phyloP scores from a whole-genome alignment of 2,113 vertebrate species.

The Malurus cyaneus region DNA sequence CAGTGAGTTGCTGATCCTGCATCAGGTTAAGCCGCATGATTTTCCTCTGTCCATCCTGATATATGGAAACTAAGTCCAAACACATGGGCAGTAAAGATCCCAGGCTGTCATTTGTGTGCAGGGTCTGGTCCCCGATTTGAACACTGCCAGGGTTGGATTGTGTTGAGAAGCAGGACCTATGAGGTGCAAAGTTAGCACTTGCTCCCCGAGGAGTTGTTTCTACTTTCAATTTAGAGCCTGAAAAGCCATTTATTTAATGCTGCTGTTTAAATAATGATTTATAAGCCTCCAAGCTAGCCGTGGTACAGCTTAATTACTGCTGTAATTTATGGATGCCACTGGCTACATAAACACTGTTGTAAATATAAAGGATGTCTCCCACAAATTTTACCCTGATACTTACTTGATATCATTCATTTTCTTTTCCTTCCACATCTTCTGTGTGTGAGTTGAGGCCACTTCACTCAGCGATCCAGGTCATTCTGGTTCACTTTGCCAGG shows the following conservation, averaged over 20 bases:
- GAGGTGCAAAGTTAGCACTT: neutral
- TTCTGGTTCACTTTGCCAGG: neutral
- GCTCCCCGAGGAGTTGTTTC: constrained; percentile 16
- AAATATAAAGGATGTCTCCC: constrained; percentile 63
- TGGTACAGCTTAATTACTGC: constrained; percentile 66
- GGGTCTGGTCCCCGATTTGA: neutral
- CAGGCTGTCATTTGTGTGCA: neutral
- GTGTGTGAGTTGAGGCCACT: neutral
- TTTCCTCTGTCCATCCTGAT: neutral
- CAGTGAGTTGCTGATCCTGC: neutral
- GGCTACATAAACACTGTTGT: constrained; percentile 62
- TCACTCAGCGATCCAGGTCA: neutral
- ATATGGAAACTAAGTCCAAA: neutral
- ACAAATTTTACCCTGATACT: constrained; percentile 58
- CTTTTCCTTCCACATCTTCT: neutral
- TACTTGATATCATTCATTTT: constrained; percentile 47
- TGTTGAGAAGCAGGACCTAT: neutral
- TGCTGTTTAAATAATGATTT: constrained; percentile 70
- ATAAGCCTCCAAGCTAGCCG: constrained; percentile 52
- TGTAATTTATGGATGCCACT: constrained; percentile 69
- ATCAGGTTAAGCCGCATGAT: neutral
- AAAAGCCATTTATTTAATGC: constrained; percentile 66
- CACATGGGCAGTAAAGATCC: neutral
- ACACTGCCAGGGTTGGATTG: neutral
- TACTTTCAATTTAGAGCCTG: constrained; percentile 50